phyloP scores from a whole-genome alignment of 1,140 invertebrate species.

The Oryzaephilus surinamensis region DNA sequence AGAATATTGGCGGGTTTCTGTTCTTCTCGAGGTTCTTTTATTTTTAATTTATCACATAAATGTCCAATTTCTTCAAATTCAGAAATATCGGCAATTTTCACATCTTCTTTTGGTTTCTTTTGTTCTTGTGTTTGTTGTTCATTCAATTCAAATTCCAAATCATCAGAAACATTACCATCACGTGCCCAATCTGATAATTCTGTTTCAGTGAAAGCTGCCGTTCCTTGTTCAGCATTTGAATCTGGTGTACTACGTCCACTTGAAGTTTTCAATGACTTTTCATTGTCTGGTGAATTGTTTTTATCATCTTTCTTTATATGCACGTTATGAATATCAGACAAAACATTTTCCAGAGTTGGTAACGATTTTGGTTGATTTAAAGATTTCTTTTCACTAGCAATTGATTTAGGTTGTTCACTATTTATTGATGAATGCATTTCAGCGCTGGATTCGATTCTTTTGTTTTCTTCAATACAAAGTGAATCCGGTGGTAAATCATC shows the following conservation, averaged over 20 bases:
- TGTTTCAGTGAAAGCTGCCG: constrained; percentile 65
- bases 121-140: constrained; percentile 41
- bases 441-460: too few species aligned
- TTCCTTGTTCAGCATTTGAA: constrained; percentile 50
- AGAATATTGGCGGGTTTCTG: too few species aligned
- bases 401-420: constrained; percentile 19
- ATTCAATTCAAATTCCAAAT: constrained; percentile 50
- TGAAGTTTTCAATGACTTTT: constrained; percentile 9
- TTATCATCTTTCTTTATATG: constrained; percentile 19
- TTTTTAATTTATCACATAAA: constrained; percentile 16
- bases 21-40: constrained; percentile 33
- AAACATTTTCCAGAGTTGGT: constrained; percentile 25
- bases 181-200: constrained; percentile 77
- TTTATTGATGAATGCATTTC: background rate
- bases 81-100: constrained; percentile 32
- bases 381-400: constrained; percentile 28
- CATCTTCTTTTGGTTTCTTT: constrained; percentile 30
- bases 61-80: constrained; percentile 31
- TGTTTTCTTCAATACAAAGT: constrained; percentile 10
- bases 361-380: constrained; percentile 34
- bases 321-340: constrained; percentile 25
- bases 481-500: constrained; percentile 21
- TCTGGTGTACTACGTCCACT: constrained; percentile 41
- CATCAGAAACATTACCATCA: constrained; percentile 63
- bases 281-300: constrained; percentile 11